Conservation (phyloP, 2,888 invertebrate species). For the Trypoxylon attenuatum region DNA sequence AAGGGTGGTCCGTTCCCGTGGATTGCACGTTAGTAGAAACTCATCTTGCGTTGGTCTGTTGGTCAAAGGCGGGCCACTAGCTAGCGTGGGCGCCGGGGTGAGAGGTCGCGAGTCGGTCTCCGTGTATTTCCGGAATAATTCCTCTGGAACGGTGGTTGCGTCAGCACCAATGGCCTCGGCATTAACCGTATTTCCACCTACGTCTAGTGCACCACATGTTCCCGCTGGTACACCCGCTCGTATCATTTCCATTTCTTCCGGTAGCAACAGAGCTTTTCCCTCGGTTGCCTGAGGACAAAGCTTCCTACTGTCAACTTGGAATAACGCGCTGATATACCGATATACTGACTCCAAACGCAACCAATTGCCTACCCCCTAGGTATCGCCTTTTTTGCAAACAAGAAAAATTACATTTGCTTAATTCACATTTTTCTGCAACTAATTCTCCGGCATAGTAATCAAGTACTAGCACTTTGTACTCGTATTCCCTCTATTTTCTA, state of each 20-base stretch:
- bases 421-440: too few relatives aligned
- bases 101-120: slow-evolving; percentile 89
- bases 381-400: too few relatives aligned
- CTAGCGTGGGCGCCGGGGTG: slow-evolving; percentile 87
- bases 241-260: slow-evolving; percentile 69
- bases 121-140: slow-evolving; percentile 80
- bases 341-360: too few relatives aligned
- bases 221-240: slow-evolving; percentile 59
- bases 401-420: too few relatives aligned
- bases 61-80: slow-evolving; percentile 76
- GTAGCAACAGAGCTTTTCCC: slow-evolving; percentile 66
- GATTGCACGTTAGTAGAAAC: slow-evolving; percentile 51
- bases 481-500: background rate
- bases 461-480: too few relatives aligned
- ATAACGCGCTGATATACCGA: too few relatives aligned
- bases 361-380: too few relatives aligned
- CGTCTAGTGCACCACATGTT: slow-evolving; percentile 27
- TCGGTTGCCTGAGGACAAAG: slow-evolving; percentile 69
- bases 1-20: slow-evolving; percentile 70
- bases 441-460: too few relatives aligned
- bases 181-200: background rate
- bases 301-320: too few relatives aligned
- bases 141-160: slow-evolving; percentile 61
- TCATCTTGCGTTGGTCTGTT: slow-evolving; percentile 55
- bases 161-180: slow-evolving; percentile 29